phyloP scores from a whole-genome alignment of 2,888 invertebrate species.

The Busseola fusca region DNA sequence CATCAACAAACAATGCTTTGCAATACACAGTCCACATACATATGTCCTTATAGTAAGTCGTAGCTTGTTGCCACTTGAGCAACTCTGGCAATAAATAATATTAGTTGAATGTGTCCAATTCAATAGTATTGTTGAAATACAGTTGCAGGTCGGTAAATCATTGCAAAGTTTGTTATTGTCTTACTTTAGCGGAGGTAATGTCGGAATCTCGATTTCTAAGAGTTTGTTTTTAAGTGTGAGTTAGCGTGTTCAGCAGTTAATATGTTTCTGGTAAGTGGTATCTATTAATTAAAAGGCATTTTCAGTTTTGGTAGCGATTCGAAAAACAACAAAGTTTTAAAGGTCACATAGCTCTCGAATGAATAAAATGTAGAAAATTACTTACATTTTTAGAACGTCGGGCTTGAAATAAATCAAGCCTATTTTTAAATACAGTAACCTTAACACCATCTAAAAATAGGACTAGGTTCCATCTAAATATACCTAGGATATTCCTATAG shows the following conservation, averaged over 20 bases:
- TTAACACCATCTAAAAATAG: background rate
- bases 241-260: background rate
- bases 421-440: background rate
- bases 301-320: background rate
- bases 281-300: background rate
- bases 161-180: slow-evolving; percentile 51
- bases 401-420: background rate
- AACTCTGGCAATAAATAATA: slow-evolving; percentile 73
- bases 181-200: slow-evolving; percentile 20
- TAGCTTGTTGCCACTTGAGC: slow-evolving; percentile 59
- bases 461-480: background rate
- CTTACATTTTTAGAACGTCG: background rate
- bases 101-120: slow-evolving; percentile 72
- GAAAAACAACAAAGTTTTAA: background rate
- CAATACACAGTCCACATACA: slow-evolving; percentile 25
- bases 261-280: background rate
- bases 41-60: slow-evolving; percentile 35
- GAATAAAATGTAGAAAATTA: background rate
- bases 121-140: slow-evolving; percentile 70
- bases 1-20: slow-evolving; percentile 49
- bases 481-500: too few relatives aligned
- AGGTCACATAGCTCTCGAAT: background rate
- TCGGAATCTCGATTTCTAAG: slow-evolving; percentile 18
- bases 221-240: slow-evolving; percentile 12
- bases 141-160: slow-evolving; percentile 55